Base-by-base conservation (phyloP, 2,888 invertebrate species). In the Drosophila mimetica region DNA sequence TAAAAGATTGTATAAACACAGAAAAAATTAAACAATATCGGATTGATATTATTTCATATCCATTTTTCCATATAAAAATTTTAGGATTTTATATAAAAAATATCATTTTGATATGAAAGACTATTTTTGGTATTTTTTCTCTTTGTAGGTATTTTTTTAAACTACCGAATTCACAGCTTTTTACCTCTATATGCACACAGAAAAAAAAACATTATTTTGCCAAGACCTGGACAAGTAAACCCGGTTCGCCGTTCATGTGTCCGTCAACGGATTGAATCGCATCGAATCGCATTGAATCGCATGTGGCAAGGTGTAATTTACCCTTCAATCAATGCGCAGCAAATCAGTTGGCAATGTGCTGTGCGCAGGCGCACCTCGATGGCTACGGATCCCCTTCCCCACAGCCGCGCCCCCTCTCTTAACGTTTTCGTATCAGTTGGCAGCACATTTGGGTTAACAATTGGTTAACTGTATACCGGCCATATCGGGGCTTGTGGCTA, bases 261-360 rank as follows among this genome's bases (percentile, higher is more conserved):
- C 51, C 53, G 59, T 72, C 67, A 65, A 44, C 55, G 55, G 53
- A 39, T 65, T 58, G 64, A 50, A 64, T 67, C 61, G 67, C 57
- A 70, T 71, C 72, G 70, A 75, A 64, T 59, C 74, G 69, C 57
- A 44, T 54, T 79, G 75, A 82, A 78, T 80, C 83, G 84, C 88
- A 84, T 86, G 86, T 84, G 81, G 85, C 88, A 84, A 84, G 81
- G 71, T 76, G 88, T 84, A 88, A 86, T 88, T 86, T 86, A 86
- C 88, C 85, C 85, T 86, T 86, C 85, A 88, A 88, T 88, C 88
- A 86, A 81, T 81, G 85, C 85, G 79, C 87, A 87, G 77, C 84
- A 77, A 83, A 84, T 85, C 82, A 74, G 86, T 87, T 77, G 86
- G 82, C 79, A 84, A 87, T 85, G 87, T 80, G 79, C 76, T 55